These are phyloP conservation scores for Falco novaeseelandiae DNA, from an alignment of 2,797 vertebrate species.

Conservation along the genomic window DNA sequence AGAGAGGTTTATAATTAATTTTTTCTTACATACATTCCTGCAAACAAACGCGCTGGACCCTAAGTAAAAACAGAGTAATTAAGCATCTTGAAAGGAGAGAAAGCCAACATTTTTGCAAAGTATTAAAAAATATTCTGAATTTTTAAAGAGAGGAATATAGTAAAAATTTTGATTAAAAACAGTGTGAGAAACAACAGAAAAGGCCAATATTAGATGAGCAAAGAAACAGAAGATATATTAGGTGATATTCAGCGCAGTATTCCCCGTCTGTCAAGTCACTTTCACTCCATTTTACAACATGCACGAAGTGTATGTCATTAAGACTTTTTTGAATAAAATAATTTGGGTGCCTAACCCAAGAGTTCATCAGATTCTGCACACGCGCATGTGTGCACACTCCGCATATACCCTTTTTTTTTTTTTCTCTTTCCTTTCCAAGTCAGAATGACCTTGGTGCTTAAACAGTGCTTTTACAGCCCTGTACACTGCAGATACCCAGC, in stretches of 20 bases:
- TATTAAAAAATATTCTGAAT: neutral
- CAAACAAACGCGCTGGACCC: neutral
- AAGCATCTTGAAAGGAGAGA: neutral
- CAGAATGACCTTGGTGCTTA: neutral
- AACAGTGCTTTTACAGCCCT: neutral
- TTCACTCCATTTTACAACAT: neutral
- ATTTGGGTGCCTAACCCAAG: neutral
- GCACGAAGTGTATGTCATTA: neutral
- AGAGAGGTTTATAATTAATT: neutral
- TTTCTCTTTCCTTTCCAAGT: neutral
- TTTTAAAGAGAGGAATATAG: neutral
- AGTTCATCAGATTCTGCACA: neutral
- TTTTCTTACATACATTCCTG: neutral
- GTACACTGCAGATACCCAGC: neutral
- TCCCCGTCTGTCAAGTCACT: neutral
- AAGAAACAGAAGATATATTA: neutral
- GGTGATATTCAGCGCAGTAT: neutral
- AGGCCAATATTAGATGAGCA: neutral
- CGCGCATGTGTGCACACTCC: neutral
- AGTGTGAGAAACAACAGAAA: neutral
- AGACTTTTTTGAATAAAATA: neutral
- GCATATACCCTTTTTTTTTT: fast-evolving
- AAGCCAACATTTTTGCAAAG: neutral
- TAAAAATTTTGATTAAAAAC: neutral
- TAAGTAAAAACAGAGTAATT: neutral